Base-by-base conservation (phyloP, 2,888 invertebrate genomes). In the Cephus sareptanus region DNA sequence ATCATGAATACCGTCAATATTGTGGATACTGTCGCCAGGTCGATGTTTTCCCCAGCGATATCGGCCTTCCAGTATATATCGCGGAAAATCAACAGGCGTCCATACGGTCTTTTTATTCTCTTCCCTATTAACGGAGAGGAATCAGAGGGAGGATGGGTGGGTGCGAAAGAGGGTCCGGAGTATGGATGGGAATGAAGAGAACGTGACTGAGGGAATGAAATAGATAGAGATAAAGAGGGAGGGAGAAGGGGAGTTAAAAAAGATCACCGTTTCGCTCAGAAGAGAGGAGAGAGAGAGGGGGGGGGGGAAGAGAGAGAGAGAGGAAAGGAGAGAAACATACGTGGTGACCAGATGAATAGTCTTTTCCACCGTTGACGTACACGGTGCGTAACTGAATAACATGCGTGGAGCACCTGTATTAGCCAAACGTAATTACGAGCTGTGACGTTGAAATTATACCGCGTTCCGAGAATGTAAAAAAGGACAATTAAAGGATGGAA, bases 31-130 rank as follows among this genome's bases (percentile, higher is more conserved):
- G 56, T 56, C 56, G 56, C 56, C 56, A 56, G 56, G 23, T 23
- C 56, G 56, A 56, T 56, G 56, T 56, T 56, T 56, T 56, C 6
- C 56, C 56, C 56, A 23, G 9, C 6, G 6, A 9, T 56, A 56
- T 56, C 56, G 23, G 56, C 56, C 56, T 1, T 56, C 23, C 23
- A 23, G 23, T 56, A 56, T 56, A 56, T 56, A 40, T 30, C 34
- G 68, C 34, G 71, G 70, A 75, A 79, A 79, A 79, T 79, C 79
- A 79, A 79, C 79, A 79, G 77, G 79, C 79, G 76, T 75, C 76
- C 75, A 75, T 34, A 79, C 71, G 73, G 71, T 71, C 35, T 79
- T 75, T 75, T 30, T 23, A 34, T 56, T 69, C 23, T 34, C 34
- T 71, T 71, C 23, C 12, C 71, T 13, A 71, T 71, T 71, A 71